phyloP scores from a whole-genome alignment of 2,888 invertebrate genomes.

The Slavum lentiscoides region DNA sequence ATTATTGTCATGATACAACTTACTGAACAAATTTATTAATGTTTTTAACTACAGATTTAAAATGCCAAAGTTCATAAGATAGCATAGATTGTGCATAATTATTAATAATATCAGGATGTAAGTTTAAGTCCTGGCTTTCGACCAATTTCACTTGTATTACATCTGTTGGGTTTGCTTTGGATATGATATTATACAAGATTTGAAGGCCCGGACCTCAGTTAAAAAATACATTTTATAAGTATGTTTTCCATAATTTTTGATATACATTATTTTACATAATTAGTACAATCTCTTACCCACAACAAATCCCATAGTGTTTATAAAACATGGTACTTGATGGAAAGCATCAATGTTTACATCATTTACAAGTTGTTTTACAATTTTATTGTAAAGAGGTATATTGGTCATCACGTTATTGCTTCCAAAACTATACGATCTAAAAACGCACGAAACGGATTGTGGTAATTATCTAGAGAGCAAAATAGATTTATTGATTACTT shows the following conservation, averaged over 20 bases:
- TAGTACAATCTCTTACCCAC: constrained; percentile 61
- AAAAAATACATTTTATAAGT: neutral
- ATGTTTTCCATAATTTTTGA: neutral
- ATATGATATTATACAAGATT: constrained; percentile 66
- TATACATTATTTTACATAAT: neutral
- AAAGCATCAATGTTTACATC: constrained; percentile 61
- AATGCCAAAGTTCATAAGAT: constrained; percentile 54
- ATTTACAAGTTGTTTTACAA: constrained; percentile 65
- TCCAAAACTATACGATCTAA: constrained; percentile 67
- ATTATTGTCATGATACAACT: neutral
- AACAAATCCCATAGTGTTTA: constrained; percentile 84
- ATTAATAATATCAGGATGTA: constrained; percentile 27
- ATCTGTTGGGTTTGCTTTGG: constrained; percentile 59
- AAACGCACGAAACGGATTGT: neutral
- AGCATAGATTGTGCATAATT: constrained; percentile 53
- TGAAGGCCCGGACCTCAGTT: constrained; percentile 66
- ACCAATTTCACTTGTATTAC: constrained; percentile 71
- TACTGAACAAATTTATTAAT: constrained; percentile 8
- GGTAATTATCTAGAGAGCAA: neutral
- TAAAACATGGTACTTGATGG: constrained; percentile 68
- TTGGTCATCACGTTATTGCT: constrained; percentile 70
- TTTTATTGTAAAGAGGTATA: constrained; percentile 66
- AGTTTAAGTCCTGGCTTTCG: constrained; percentile 21
- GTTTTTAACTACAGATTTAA: constrained; percentile 24
- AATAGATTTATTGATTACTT: constrained; percentile 61